phyloP scores from a whole-genome alignment of 1,140 invertebrate genomes.

The Anastrepha obliqua region DNA sequence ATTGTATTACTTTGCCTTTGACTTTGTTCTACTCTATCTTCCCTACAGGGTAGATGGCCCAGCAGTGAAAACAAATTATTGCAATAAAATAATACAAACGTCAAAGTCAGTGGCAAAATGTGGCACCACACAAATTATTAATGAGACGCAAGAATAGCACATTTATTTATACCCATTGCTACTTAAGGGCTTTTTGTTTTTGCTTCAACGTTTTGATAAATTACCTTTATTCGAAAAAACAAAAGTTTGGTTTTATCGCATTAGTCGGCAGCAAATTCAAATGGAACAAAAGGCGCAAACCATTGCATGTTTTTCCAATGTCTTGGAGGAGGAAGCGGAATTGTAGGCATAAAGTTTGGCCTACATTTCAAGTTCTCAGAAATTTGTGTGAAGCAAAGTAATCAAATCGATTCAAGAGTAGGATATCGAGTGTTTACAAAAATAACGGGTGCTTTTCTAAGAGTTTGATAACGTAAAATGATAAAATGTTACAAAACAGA shows the following conservation, averaged over 20 bases:
- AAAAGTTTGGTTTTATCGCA: background rate
- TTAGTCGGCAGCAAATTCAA: slow-evolving; percentile 1
- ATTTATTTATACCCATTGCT: background rate
- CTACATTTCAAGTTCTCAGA: background rate
- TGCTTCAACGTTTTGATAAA: slow-evolving; percentile 48
- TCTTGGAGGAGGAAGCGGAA: background rate
- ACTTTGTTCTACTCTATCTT: background rate
- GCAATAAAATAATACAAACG: slow-evolving; percentile 17
- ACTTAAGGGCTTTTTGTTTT: background rate
- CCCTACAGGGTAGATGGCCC: background rate
- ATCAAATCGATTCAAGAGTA: background rate
- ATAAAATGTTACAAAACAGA: too few relatives aligned
- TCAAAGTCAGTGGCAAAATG: slow-evolving; percentile 34
- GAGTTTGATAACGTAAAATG: too few relatives aligned
- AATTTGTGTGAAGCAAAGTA: background rate
- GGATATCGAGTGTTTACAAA: background rate
- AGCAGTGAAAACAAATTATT: background rate
- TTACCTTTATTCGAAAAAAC: slow-evolving; percentile 28
- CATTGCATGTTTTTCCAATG: background rate
- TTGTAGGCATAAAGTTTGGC: background rate
- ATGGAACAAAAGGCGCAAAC: background rate
- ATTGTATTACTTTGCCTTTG: too few relatives aligned
- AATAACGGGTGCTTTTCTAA: too few relatives aligned
- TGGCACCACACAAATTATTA: slow-evolving; percentile 50
- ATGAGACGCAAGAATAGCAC: slow-evolving; percentile 46